phyloP scores from a whole-genome alignment of 2,888 invertebrate species.

The Perdita meconis region DNA sequence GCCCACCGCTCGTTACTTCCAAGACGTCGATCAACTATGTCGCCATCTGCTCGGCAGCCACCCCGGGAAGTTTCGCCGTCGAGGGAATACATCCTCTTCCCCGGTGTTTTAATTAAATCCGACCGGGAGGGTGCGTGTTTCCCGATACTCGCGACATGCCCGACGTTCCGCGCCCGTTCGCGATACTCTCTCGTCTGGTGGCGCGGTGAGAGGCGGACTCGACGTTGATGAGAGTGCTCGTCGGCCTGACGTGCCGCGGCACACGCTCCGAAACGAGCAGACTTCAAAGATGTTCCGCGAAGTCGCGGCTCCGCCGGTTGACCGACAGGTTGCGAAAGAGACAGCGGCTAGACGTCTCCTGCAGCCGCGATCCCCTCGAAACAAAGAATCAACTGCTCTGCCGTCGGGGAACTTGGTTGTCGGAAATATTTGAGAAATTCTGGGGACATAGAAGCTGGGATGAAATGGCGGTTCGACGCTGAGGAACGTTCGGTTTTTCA shows the following conservation, averaged over 20 bases:
- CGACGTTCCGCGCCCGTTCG: conserved; percentile 36
- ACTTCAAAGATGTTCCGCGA: conserved; percentile 40
- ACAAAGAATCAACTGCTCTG: background rate
- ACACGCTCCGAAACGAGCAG: conserved; percentile 16
- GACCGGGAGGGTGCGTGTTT: conserved; percentile 24
- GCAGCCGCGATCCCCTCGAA: background rate
- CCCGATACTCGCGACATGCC: conserved; percentile 38
- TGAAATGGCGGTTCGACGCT: background rate
- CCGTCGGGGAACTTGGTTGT: background rate
- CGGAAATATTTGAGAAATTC: conserved; percentile 11
- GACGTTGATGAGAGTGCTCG: conserved; percentile 32
- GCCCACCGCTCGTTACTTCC: background rate
- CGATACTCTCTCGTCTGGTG: conserved; percentile 34
- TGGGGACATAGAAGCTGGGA: background rate
- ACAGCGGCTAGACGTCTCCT: no score
- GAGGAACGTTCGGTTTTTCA: background rate
- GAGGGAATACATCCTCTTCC: conserved; percentile 6
- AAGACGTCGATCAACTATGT: conserved; percentile 1
- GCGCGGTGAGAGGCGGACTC: conserved; percentile 10
- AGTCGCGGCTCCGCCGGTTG: conserved; percentile 19
- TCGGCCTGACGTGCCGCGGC: conserved; percentile 19
- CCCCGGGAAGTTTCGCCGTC: background rate
- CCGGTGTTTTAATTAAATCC: conserved; percentile 64
- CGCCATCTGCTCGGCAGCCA: background rate
- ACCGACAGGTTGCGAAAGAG: conserved; percentile 32